These are phyloP conservation scores for Pygmarrhopalites habei DNA, from an alignment of 1,140 invertebrate genomes.

Conservation along the genomic window DNA sequence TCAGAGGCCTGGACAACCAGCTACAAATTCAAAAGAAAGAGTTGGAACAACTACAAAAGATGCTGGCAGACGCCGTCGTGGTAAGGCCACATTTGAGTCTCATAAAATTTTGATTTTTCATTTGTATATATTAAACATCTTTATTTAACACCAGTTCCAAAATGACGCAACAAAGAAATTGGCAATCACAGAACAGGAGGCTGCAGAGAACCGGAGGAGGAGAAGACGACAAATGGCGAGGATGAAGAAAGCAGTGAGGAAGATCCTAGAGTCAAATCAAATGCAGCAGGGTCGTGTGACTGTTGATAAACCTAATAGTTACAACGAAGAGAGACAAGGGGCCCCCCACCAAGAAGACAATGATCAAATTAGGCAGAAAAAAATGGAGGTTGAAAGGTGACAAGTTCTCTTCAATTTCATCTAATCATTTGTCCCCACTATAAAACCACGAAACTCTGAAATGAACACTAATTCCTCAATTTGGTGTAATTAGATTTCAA, in stretches of 20 bases:
- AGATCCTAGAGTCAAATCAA: slow-evolving; percentile 34
- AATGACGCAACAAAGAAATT: slow-evolving; percentile 32
- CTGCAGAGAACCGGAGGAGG: slow-evolving; percentile 26
- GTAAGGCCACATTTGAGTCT: slow-evolving; percentile 11
- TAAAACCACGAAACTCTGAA: no score
- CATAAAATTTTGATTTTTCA: no score
- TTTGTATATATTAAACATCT: not conserved
- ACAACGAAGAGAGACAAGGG: no score
- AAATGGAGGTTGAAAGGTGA: slow-evolving; percentile 27
- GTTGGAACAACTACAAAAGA: slow-evolving; percentile 23
- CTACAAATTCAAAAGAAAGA: slow-evolving; percentile 17
- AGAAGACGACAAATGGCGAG: slow-evolving; percentile 33
- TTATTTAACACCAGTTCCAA: slow-evolving; percentile 30
- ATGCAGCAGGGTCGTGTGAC: no score
- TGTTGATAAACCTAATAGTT: no score
- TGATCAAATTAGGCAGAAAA: slow-evolving; percentile 20
- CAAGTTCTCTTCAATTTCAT: no score
- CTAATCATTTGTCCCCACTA: no score
- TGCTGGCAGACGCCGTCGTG: slow-evolving; percentile 25
- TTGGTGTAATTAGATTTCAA: no score
- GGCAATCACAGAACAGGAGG: slow-evolving; percentile 29
- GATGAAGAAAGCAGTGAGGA: slow-evolving; percentile 37
- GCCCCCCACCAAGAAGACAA: slow-evolving; percentile 7
- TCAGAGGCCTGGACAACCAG: slow-evolving; percentile 22
- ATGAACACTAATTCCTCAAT: no score